Base-by-base conservation (phyloP, 2,113 vertebrate genomes). In the Microtus ochrogaster region DNA sequence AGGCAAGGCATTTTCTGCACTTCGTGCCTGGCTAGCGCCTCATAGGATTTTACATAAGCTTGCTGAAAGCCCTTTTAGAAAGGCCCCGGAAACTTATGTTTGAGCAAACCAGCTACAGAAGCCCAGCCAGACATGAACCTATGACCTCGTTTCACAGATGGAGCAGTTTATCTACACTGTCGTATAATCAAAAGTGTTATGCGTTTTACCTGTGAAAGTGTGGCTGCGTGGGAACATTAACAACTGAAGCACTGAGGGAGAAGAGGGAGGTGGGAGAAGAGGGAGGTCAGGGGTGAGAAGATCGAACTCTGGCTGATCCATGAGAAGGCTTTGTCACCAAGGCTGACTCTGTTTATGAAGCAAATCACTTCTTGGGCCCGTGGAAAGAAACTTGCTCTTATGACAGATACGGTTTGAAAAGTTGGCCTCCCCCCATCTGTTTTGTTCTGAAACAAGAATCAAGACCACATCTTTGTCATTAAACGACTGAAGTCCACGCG, bases 401-500 rank as follows among this genome's bases (percentile, higher is more conserved):
- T 1, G 70, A 52, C 13, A 66, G 49, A 58, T 47, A 41, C 28
- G 6, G 44, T 22, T 63, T n/a, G n/a, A 44, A 85, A 86, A 79
- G 55, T 24, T 3, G 47, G 47, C 47, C 7, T 47, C 47, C 47
- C 7, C 47, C 49, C 49, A 79, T 72, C 83, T 28, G 24, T 3
- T 77, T 92, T 66, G n/a, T 52, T 95, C 83, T 61, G n/a, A 79
- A 94, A 82, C 39, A 94, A 81, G 68, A 97, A 63, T 73, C 74
- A 61, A 44, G 74, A 76, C 47, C 84, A 84, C n/a, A 33, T 41
- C 17, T 90, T 83, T 92, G 68, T 79, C 49, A 78, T 63, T 47
- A 44, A 61, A 58, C 55, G 70, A 70, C 24, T 47, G 39, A 94
- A 76, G 2, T 39, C 73, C 74, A 84, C 24, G 44, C 1, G 66